A percentile compares a stretch with the other conserved stretches of the same genome.
Conservation (phyloP, 2,797 vertebrate species). For the Rachycentron canadum region DNA sequence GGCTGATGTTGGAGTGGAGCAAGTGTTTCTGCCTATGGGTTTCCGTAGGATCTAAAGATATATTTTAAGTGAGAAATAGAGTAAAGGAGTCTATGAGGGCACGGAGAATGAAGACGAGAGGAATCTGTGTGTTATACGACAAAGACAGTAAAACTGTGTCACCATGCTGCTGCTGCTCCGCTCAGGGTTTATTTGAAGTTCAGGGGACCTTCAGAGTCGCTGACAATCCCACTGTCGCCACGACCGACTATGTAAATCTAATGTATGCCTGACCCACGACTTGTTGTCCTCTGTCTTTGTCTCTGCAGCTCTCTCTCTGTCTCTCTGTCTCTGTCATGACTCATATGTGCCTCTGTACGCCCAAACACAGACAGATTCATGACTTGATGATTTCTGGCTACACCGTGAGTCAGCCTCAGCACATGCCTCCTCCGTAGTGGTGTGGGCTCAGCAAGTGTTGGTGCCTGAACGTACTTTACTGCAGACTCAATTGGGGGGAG, state of each 20-base stretch:
- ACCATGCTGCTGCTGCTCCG: conserved; percentile 25
- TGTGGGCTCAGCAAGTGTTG: conserved; percentile 73
- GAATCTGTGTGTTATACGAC: conserved; percentile 28
- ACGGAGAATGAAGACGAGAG: conserved; percentile 10
- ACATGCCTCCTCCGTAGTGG: conserved; percentile 75
- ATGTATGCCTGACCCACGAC: conserved; percentile 50
- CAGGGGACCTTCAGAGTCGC: conserved; percentile 45
- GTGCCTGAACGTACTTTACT: conserved; percentile 50
- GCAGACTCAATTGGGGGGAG: conserved; percentile 10
- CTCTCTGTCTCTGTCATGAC: conserved; percentile 62
- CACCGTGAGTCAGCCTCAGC: conserved; percentile 75
- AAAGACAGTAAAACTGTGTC: conserved; percentile 57
- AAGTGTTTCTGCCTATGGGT: conserved; percentile 11
- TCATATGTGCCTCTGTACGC: conserved; percentile 78
- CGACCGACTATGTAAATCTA: conserved; percentile 49
- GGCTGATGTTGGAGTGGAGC: conserved; percentile 14
- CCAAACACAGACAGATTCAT: conserved; percentile 79
- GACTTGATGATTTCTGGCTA: conserved; percentile 79
- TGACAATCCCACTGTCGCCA: conserved; percentile 47
- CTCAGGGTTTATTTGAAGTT: conserved; percentile 70
- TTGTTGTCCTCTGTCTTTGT: conserved; percentile 45
- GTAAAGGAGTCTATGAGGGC: conserved; percentile 19
- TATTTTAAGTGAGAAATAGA: conserved; percentile 20
- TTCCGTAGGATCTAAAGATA: conserved; percentile 27
- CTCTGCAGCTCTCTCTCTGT: conserved; percentile 29